These are phyloP conservation scores for Pseudonaja textilis DNA, from an alignment of 2,113 vertebrate genomes.

Conservation along the genomic window DNA sequence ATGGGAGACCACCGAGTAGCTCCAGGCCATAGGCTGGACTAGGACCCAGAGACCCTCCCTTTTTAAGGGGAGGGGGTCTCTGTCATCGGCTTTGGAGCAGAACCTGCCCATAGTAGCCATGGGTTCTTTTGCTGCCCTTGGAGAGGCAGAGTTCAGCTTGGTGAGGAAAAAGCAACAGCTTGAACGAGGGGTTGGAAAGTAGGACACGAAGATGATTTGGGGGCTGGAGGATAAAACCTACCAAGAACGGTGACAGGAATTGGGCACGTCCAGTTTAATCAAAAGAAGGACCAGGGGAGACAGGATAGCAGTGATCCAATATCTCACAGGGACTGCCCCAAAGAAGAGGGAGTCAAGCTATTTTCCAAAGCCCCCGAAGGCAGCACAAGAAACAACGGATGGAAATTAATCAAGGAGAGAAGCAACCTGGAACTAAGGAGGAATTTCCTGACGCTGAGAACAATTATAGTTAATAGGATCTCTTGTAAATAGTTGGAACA, in stretches of 20 bases:
- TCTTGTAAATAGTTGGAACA: too few relatives aligned
- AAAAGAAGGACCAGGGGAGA: background rate
- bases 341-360: background rate
- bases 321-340: background rate
- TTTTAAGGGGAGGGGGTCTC: background rate
- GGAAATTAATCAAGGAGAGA: background rate
- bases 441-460: background rate
- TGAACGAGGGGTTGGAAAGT: background rate
- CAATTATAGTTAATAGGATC: background rate
- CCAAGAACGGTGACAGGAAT: background rate
- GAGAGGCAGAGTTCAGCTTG: background rate
- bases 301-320: background rate
- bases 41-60: background rate
- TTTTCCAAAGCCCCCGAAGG: background rate
- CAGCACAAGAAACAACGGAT: background rate
- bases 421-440: background rate
- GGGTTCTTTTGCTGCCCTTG: background rate
- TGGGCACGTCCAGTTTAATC: too few relatives aligned
- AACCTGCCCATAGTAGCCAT: background rate
- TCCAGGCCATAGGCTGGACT: background rate
- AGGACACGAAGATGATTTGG: background rate
- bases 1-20: background rate
- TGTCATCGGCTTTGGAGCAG: background rate
- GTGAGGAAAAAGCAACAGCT: background rate
- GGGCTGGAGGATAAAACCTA: background rate